phyloP scores from a whole-genome alignment of 2,888 invertebrate genomes.

The Tethea ocularis region DNA sequence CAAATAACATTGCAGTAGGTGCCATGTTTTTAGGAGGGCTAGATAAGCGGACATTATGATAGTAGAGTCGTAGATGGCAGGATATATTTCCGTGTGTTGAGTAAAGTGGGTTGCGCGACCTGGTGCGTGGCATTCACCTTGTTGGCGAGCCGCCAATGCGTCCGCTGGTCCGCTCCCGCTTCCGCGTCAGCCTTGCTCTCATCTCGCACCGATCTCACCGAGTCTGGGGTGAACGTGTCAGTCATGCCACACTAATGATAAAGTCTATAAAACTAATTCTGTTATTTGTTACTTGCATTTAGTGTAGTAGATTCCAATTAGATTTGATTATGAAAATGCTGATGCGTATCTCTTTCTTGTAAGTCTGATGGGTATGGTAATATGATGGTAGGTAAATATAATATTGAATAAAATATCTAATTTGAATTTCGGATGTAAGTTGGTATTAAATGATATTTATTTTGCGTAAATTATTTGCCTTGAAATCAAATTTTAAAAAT shows the following conservation, averaged over 20 bases:
- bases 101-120: slow-evolving; percentile 74
- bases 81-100: slow-evolving; percentile 63
- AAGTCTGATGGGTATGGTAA: no score
- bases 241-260: neutral
- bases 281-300: neutral
- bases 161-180: slow-evolving; percentile 31
- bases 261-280: neutral
- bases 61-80: slow-evolving; percentile 35
- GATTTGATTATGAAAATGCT: neutral
- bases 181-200: slow-evolving; percentile 26
- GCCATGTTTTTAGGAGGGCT: slow-evolving; percentile 35
- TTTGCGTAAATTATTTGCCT: no score
- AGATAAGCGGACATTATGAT: slow-evolving; percentile 47
- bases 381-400: no score
- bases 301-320: neutral
- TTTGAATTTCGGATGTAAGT: no score
- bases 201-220: neutral
- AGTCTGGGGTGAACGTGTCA: neutral
- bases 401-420: no score
- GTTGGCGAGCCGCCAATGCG: slow-evolving; percentile 71
- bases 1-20: slow-evolving; percentile 22
- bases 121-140: slow-evolving; percentile 82
- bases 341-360: no score
- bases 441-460: no score
- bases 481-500: no score